Conservation (phyloP, 2,113 vertebrate genomes). For the Talpa occidentalis region DNA sequence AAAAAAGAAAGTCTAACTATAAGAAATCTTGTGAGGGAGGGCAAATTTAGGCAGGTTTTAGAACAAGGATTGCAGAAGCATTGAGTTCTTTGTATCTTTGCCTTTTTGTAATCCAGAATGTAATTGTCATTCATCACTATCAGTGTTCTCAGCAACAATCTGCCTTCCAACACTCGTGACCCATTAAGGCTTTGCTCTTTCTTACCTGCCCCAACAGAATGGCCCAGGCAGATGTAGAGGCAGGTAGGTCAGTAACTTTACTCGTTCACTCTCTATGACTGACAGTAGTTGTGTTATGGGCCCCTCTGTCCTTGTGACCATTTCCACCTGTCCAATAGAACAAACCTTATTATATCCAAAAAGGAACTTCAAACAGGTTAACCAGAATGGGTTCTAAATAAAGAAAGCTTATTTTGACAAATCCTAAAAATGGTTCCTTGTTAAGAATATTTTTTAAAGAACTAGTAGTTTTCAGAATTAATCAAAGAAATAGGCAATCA, state of each 20-base stretch:
- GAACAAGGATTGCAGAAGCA: background rate
- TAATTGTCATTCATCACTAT: background rate
- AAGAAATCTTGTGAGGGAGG: background rate
- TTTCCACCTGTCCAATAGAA: background rate
- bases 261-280: background rate
- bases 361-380: background rate
- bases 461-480: background rate
- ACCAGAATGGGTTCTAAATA: background rate
- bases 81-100: conserved; percentile 3
- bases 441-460: background rate
- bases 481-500: background rate
- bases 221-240: background rate
- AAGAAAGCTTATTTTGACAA: conserved; percentile 14
- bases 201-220: background rate
- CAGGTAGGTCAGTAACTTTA: background rate
- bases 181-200: background rate
- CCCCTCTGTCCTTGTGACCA: background rate
- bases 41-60: background rate
- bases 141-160: background rate
- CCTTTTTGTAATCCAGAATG: background rate
- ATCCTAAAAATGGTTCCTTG: background rate
- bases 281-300: background rate
- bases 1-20: background rate
- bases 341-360: background rate
- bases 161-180: background rate